Base-by-base conservation (phyloP, 1,140 invertebrate genomes). In the Philopotamus ludificatus region DNA sequence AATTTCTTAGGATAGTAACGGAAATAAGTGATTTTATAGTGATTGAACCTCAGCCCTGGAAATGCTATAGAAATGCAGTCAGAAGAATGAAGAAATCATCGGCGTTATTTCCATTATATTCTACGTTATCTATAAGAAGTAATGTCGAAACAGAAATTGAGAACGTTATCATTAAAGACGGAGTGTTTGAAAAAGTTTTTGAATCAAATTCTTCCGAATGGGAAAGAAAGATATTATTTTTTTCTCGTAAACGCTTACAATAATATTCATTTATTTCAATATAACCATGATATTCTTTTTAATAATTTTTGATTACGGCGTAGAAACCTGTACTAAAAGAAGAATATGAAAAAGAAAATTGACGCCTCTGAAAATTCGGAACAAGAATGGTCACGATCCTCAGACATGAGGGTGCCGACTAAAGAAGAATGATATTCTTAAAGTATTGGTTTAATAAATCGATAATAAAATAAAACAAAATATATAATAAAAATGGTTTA, bases 1-100 rank as follows among this genome's bases (percentile, higher is more conserved):
- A 74, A 3, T 89, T 89, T 75, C 74, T 92, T 8, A 65, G 76
- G 12, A 79, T 79, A 16, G 74, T 89, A 2, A 83, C 82, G 49
- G 62, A 73, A 16, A 63, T 83, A 8, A 74, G 84, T 1, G 77
- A 83, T 39, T 77, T 84, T 34, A 72, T 93, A 7, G 79, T 93
- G 1, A 80, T 93, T 60, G 91, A 93, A 76, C 89, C 90, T 2
- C 91, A 93, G 73, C 85, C 87, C 3, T 92, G 90, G 89, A 90
- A 87, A 71, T 91, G 90, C 72, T 92, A 92, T 66, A 83, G 81
- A 74, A 87, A 82, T 59, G 91, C 90, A 0, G 82, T 86, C 10
- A 85, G 87, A 71, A 80, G 90, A 68, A 73, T 92, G 65, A 86
- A 86, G 70, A 80, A 83, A 70, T 78, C 82, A 0, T 75, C 77